Conservation (phyloP, 2,888 invertebrate species). For the Belgica antarctica region DNA sequence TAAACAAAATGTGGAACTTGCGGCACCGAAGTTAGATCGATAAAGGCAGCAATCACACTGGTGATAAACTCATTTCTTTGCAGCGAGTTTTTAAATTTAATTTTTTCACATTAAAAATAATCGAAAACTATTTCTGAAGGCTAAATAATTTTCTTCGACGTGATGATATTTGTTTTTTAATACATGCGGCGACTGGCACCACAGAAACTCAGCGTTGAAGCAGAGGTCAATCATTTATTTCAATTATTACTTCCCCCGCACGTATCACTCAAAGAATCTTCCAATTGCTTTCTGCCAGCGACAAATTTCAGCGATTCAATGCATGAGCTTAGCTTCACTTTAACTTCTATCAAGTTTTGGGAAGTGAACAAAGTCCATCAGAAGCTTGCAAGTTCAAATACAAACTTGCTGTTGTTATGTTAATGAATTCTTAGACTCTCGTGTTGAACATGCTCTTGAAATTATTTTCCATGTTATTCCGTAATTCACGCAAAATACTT, state of each 20-base stretch:
- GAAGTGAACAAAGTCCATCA: constrained; percentile 16
- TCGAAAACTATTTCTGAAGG: no score
- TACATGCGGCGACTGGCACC: no score
- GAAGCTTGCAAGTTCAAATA: constrained; percentile 24
- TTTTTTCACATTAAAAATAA: no score
- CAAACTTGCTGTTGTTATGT: background rate
- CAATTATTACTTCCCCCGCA: constrained; percentile 15
- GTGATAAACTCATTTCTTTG: constrained; percentile 3
- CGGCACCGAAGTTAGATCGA: constrained; percentile 6
- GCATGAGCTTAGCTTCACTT: background rate
- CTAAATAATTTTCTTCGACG: no score
- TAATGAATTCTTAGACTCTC: background rate
- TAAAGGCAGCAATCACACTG: background rate
- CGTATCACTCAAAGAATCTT: background rate
- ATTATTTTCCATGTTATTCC: background rate
- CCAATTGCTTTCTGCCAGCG: background rate
- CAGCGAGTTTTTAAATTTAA: no score
- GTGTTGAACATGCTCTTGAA: background rate
- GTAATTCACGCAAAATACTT: background rate
- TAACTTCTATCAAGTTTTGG: background rate
- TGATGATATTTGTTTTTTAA: no score
- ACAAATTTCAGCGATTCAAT: background rate
- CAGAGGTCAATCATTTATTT: background rate
- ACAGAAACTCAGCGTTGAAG: background rate
- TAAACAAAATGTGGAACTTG: constrained; percentile 12